phyloP scores from a whole-genome alignment of 1,140 invertebrate genomes.

The Paralvinella palmiformis region DNA sequence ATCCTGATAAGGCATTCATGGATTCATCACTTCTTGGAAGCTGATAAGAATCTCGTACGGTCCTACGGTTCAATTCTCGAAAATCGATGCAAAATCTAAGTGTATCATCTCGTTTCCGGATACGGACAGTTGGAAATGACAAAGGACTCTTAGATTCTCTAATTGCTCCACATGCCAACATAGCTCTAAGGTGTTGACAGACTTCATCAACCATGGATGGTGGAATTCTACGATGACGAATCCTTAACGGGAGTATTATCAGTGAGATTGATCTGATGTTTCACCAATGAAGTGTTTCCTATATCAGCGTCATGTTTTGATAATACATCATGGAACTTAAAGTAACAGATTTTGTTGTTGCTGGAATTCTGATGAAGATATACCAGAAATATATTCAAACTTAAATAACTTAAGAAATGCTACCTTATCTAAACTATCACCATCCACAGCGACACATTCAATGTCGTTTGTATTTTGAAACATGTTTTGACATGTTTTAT shows the following conservation, averaged over 20 bases:
- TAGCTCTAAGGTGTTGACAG: background rate
- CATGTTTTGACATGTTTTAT: too few species aligned
- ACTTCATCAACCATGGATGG: conserved; percentile 3
- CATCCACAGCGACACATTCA: too few species aligned
- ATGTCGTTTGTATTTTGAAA: too few species aligned
- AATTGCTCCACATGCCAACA: conserved; percentile 10
- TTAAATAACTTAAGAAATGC: too few species aligned
- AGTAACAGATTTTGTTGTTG: too few species aligned
- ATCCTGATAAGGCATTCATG: conserved; percentile 9
- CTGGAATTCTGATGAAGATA: too few species aligned
- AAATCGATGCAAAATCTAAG: conserved; percentile 30
- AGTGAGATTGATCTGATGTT: background rate
- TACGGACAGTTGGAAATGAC: conserved; percentile 15
- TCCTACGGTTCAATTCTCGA: conserved; percentile 23
- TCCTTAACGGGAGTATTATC: conserved; percentile 4
- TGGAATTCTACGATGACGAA: background rate
- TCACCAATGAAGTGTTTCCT: too few species aligned
- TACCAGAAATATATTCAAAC: too few species aligned
- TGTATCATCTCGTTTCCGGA: conserved; percentile 27
- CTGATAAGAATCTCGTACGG: conserved; percentile 19
- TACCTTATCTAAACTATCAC: too few species aligned
- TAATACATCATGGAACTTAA: too few species aligned
- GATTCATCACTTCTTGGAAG: background rate
- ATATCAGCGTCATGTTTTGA: too few species aligned
- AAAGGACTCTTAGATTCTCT: conserved; percentile 14